Evolutionary conservation across 2,797 vertebrate species (phyloP).

Genomic region (Eurystomus glaucurus): DNA sequence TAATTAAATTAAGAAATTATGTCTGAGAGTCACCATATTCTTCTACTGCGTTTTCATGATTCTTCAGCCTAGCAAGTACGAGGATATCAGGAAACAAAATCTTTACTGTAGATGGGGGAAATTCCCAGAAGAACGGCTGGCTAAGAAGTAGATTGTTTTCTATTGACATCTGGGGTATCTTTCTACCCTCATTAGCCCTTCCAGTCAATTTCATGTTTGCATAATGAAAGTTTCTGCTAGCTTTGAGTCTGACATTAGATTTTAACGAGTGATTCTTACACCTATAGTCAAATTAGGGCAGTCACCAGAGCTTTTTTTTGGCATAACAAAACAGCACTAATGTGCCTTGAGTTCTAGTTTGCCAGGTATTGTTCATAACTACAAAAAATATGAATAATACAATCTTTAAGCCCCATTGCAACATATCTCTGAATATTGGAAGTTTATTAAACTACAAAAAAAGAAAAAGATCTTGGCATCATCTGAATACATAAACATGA

Average conservation of each 20-base stretch:
- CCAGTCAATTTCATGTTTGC: constrained; percentile 61
- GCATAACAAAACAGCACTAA: constrained; percentile 23
- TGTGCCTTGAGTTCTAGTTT: neutral
- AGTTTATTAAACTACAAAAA: neutral
- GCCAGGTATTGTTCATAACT: neutral
- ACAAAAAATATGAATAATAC: constrained; percentile 2
- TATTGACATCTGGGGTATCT: constrained; percentile 4
- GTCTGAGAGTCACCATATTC: neutral
- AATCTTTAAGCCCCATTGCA: neutral
- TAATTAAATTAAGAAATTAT: neutral
- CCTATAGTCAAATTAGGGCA: constrained; percentile 52
- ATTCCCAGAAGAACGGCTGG: neutral
- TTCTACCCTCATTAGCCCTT: constrained; percentile 46
- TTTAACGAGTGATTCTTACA: constrained; percentile 61
- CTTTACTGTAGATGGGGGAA: neutral
- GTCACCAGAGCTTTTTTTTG: constrained; percentile 23
- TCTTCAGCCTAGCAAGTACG: neutral
- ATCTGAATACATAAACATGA: neutral
- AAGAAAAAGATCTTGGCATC: neutral
- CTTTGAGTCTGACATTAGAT: constrained; percentile 39
- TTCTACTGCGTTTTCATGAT: neutral
- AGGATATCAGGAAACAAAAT: constrained; percentile 33
- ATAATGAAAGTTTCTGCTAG: constrained; percentile 55
- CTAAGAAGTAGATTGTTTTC: constrained; percentile 39
- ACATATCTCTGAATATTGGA: neutral